Evolutionary conservation across 1,140 invertebrate species (phyloP), one percentile per base, ranked within the genome.

Genomic region (Ips nitidus): DNA sequence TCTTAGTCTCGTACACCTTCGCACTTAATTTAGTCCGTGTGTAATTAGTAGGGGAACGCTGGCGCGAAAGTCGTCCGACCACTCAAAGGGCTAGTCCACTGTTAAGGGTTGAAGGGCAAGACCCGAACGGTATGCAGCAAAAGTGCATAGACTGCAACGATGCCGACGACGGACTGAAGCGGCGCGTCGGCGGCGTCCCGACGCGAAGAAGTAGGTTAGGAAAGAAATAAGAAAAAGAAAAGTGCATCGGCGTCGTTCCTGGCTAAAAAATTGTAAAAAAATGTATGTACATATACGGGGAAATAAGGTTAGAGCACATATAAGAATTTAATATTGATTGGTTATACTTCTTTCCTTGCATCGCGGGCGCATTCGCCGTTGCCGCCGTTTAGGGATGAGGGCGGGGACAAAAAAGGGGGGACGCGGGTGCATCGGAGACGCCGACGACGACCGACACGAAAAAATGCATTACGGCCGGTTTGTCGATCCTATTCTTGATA

Each of bases 251-350:
- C 71, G 71, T 72, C 73, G 70, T 66, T 70, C 59, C 64, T 66
- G 71, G 76, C n/a, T 70, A 74, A 79, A 79, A 79, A 77, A 79
- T 74, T 72, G 66, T 72, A 75, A 79, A 79, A 80, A 80, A 80
- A 79, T 78, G 75, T 76, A 79, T 79, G 77, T 79, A 78, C 77
- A 80, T 78, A 79, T 74, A 80, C 78, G 77, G 73, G 77, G 77
- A 77, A 79, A 76, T 75, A 75, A 80, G 79, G 78, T 78, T 80
- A 74, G 79, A 79, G 78, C 70, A 68, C 72, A 74, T 75, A 71
- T 75, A 78, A 77, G 73, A 76, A 75, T 74, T 77, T 77, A 74
- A 79, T 80, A 80, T 80, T 79, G 79, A 80, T 80, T 80, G 79
- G 78, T 76, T 80, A 80, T 80, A 70, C 69, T 78, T 72, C 68